phyloP scores from a whole-genome alignment of 1,140 invertebrate genomes.

The Drosophila littoralis region DNA sequence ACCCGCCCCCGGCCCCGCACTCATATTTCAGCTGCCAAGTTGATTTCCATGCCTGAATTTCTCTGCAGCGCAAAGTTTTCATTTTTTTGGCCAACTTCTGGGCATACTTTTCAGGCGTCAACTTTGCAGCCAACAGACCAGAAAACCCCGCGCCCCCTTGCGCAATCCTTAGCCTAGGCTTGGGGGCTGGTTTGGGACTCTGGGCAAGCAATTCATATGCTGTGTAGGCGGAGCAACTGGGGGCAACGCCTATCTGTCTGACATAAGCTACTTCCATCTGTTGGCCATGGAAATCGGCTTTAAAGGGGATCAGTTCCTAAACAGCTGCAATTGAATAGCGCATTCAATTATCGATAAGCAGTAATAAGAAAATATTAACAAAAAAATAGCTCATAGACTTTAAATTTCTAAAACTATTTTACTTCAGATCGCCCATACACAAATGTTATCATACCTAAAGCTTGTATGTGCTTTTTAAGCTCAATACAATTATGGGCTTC shows the following conservation, averaged over 20 bases:
- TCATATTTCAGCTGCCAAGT: slow-evolving; percentile 43
- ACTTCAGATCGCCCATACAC: no score
- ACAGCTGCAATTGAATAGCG: not conserved
- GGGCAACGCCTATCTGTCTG: slow-evolving; percentile 28
- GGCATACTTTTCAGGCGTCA: slow-evolving; percentile 26
- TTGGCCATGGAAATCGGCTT: slow-evolving; percentile 5
- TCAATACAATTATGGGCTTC: no score
- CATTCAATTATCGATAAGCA: not conserved
- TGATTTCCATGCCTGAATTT: slow-evolving; percentile 47
- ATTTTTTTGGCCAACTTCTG: slow-evolving; percentile 43
- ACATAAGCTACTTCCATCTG: not conserved
- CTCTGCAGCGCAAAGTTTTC: slow-evolving; percentile 51
- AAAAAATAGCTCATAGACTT: not conserved
- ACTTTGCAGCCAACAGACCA: slow-evolving; percentile 26
- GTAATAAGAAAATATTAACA: not conserved
- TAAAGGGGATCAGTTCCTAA: not conserved
- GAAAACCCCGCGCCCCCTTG: not conserved
- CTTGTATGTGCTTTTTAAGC: no score
- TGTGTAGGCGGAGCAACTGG: slow-evolving; percentile 13
- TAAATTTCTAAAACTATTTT: no score
- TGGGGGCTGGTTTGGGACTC: no score
- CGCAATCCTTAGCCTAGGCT: not conserved
- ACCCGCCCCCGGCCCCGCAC: not conserved
- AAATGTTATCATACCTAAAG: no score
- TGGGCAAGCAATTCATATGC: not conserved